Conservation (phyloP, 2,888 invertebrate species). For the Himalopsyche kuldschensis region DNA sequence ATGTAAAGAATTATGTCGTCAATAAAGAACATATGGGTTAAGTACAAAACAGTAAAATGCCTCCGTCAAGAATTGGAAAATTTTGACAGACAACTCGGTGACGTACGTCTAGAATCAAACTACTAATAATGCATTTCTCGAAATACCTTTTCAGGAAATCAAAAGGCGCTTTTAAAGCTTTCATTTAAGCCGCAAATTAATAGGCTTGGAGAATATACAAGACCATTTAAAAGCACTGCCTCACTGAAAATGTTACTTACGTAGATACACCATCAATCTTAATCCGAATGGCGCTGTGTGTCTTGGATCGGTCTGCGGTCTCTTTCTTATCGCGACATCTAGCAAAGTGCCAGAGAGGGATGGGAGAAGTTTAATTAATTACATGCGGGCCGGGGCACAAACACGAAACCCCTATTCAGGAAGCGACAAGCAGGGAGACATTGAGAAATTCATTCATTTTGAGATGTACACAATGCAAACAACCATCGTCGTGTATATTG, state of each 20-base stretch:
- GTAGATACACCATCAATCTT: slow-evolving; percentile 26
- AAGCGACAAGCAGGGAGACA: background rate
- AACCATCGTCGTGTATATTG: background rate
- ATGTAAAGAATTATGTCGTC: too few relatives aligned
- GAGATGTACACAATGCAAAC: background rate
- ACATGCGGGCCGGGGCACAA: slow-evolving; percentile 24
- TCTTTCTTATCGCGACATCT: slow-evolving; percentile 11
- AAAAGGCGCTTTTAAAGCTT: too few relatives aligned
- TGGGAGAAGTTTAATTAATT: slow-evolving; percentile 28
- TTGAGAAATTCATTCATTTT: slow-evolving; percentile 3
- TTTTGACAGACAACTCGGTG: too few relatives aligned
- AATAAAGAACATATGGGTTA: too few relatives aligned
- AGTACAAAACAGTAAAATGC: too few relatives aligned
- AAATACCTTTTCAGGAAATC: too few relatives aligned
- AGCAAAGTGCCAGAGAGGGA: background rate
- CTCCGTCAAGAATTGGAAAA: too few relatives aligned
- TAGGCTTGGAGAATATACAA: too few relatives aligned
- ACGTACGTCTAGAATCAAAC: too few relatives aligned
- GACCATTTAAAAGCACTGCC: background rate
- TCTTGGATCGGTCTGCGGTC: slow-evolving; percentile 19
- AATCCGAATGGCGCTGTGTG: slow-evolving; percentile 12
- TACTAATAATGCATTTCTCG: too few relatives aligned
- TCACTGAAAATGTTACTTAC: background rate
- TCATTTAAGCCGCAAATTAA: too few relatives aligned
- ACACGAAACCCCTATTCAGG: slow-evolving; percentile 8